Conservation (phyloP, 2,113 vertebrate genomes). For the Budorcas taxicolor region DNA sequence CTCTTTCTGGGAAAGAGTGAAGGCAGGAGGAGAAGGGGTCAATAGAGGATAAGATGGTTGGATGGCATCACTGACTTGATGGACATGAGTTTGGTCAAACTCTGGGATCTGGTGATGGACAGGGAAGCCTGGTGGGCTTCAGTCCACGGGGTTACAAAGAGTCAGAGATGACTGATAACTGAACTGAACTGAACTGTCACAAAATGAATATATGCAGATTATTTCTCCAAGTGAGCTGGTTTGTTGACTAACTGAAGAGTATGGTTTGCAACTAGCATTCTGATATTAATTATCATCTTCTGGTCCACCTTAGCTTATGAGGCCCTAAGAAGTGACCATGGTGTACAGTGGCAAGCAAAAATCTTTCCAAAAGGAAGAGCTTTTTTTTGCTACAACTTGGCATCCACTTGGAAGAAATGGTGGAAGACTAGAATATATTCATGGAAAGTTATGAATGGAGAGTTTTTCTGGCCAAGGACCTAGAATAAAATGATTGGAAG, state of each 20-base stretch:
- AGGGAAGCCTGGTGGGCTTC: background rate
- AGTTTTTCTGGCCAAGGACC: background rate
- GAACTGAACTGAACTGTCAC: background rate
- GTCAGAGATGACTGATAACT: background rate
- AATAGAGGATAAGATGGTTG: background rate
- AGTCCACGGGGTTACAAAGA: background rate
- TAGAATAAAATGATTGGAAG: background rate
- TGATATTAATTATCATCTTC: background rate
- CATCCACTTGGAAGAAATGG: background rate
- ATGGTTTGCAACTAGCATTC: background rate
- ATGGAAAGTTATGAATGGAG: background rate
- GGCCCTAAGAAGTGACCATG: background rate
- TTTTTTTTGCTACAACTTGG: background rate
- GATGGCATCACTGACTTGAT: background rate
- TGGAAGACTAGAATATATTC: background rate
- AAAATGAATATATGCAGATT: background rate
- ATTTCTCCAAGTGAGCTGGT: background rate
- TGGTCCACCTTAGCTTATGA: background rate
- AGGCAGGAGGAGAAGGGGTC: background rate
- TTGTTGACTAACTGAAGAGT: background rate
- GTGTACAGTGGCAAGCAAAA: background rate
- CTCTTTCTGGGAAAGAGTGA: background rate
- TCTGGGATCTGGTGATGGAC: background rate
- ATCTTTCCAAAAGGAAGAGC: background rate
- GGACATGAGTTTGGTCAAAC: background rate